These are phyloP conservation scores for Stenoptilia bipunctidactyla DNA, from an alignment of 2,888 invertebrate genomes.

Conservation along the genomic window DNA sequence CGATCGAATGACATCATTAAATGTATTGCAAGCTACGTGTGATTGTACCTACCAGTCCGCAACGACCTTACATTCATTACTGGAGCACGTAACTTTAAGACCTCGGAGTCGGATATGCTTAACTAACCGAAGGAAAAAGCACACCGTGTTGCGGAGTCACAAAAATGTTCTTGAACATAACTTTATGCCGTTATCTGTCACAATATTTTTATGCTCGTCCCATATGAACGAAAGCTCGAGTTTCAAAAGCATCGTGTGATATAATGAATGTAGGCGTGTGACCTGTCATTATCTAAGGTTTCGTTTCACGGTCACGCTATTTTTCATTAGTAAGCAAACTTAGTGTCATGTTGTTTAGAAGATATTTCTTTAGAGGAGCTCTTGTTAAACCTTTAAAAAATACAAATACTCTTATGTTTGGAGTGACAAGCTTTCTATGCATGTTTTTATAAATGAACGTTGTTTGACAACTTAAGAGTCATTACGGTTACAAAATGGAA, in stretches of 20 bases:
- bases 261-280: background rate
- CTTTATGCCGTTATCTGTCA: background rate
- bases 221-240: background rate
- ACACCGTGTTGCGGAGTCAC: background rate
- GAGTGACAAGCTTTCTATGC: too few species aligned
- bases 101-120: background rate
- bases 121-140: background rate
- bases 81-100: conserved; percentile 17
- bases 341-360: too few species aligned
- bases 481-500: too few species aligned
- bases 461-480: too few species aligned
- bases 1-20: conserved; percentile 47
- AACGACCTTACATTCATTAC: conserved; percentile 46
- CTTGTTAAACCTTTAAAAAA: too few species aligned
- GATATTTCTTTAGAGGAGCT: too few species aligned
- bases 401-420: too few species aligned
- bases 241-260: conserved; percentile 1
- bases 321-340: conserved; percentile 47
- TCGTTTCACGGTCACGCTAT: conserved; percentile 39
- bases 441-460: too few species aligned
- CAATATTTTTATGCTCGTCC: background rate
- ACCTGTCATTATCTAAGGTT: background rate
- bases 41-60: conserved; percentile 26
- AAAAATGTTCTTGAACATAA: background rate
- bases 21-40: background rate